phyloP scores from a whole-genome alignment of 2,797 vertebrate species.

The Neostethus bicornis region DNA sequence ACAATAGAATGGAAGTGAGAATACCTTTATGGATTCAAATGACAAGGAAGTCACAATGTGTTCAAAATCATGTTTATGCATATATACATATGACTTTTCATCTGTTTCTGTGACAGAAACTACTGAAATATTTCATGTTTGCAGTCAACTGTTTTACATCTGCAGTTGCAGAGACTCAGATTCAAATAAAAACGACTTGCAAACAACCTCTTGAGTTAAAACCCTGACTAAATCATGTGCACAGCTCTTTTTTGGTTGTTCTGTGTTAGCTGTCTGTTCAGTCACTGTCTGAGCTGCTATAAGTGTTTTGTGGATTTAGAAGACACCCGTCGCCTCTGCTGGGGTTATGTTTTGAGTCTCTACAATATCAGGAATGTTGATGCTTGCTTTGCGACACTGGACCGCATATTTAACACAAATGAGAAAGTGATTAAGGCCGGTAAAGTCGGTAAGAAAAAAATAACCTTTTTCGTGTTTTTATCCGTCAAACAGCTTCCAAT shows the following conservation, averaged over 20 bases:
- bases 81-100: conserved; percentile 5
- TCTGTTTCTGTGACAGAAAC: conserved; percentile 6
- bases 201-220: conserved; percentile 5
- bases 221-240: conserved; percentile 47
- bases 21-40: too few relatives aligned
- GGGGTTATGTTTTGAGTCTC: conserved; percentile 53
- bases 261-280: conserved; percentile 41
- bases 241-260: conserved; percentile 39
- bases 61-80: conserved; percentile 5
- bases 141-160: too few relatives aligned
- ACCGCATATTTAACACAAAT: conserved; percentile 68
- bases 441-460: conserved; percentile 69
- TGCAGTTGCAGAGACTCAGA: conserved; percentile 22
- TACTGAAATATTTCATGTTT: too few relatives aligned
- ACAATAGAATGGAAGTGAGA: conserved; percentile 70
- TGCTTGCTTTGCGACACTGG: conserved; percentile 65
- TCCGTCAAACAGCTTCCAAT: neutral
- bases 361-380: conserved; percentile 58
- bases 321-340: conserved; percentile 59
- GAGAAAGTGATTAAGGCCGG: conserved; percentile 61
- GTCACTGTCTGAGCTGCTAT: conserved; percentile 63
- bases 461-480: neutral
- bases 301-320: conserved; percentile 62
- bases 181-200: conserved; percentile 45
- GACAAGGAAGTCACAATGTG: conserved; percentile 17